Evolutionary conservation across 2,113 vertebrate genomes (phyloP), one percentile per base, ranked within the genome.

Genomic region (Antigone vipio): DNA sequence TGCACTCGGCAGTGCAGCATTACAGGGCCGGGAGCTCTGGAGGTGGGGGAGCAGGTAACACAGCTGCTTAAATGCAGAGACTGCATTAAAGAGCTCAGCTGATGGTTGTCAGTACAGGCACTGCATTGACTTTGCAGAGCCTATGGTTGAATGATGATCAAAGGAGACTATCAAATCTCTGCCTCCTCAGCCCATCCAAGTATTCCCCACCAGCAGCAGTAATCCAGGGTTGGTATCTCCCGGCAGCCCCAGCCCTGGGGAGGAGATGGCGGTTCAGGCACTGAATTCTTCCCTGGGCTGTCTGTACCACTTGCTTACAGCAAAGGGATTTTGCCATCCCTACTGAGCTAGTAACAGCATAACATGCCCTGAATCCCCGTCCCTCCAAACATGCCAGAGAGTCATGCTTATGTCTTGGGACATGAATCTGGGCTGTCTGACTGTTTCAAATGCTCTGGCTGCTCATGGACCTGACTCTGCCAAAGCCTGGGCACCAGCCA

Each of bases 101-200:
- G 73, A 34, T 55, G 11, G 12, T 38, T 53, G 74, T 44, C 35
- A 44, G 22, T 44, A 34, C 27, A 44, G 68, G 27, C 80, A 30
- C 30, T 11, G 40, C 24, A 26, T 45, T 0, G 5, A 26, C 24
- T 45, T 75, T 47, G 63, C 38, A n/a, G 53, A 79, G 60, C 60
- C 23, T 56, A 35, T 85, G 40, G 47, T 49, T 67, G 55, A 44
- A 5, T 21, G 59, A 12, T 0, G 1, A 11, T 15, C 0, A 0
- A 44, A 47, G 30, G 56, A 79, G n/a, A 29, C 20, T 53, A 52
- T 9, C 47, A 34, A 2, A 26, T 49, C 53, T 55, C 47, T 12
- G 22, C 22, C n/a, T 79, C 35, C 18, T 74, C 53, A 29, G 47
- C 30, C n/a, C 52, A 60, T 35, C 63, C 34, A 26, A 27, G n/a